phyloP scores from a whole-genome alignment of 2,797 vertebrate genomes.

The Typhlichthys eigenmanni region DNA sequence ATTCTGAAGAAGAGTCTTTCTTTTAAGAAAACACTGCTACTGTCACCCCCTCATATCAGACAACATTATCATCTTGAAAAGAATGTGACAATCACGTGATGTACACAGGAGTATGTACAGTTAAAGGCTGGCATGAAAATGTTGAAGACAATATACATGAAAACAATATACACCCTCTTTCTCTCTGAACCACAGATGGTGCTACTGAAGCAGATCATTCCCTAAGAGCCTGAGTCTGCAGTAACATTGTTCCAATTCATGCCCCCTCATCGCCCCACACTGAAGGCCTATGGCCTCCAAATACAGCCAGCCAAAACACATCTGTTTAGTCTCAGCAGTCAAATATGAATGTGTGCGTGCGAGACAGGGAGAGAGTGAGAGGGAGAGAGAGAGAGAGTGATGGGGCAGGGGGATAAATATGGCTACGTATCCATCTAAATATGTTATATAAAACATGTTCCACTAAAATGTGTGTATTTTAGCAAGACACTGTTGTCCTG shows the following conservation, averaged over 20 bases:
- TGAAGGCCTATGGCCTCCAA: not conserved
- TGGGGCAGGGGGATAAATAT: not conserved
- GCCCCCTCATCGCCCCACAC: not conserved
- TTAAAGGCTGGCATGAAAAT: not conserved
- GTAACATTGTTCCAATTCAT: constrained; percentile 1
- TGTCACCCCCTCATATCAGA: no score
- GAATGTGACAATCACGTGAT: no score
- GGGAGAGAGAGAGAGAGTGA: not conserved
- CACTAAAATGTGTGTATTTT: not conserved
- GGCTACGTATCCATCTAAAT: not conserved
- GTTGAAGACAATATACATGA: no score
- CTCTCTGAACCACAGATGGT: not conserved
- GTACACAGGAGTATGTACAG: not conserved
- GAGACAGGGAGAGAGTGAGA: not conserved
- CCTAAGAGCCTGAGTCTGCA: not conserved
- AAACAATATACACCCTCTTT: not conserved
- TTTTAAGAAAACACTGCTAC: no score
- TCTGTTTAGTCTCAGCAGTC: not conserved
- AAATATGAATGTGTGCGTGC: not conserved
- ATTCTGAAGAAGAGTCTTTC: not conserved
- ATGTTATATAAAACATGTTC: not conserved
- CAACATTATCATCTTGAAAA: no score
- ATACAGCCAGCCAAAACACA: not conserved
- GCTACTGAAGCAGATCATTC: not conserved
- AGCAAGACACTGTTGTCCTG: not conserved